Conservation (phyloP, 2,888 invertebrate species). For the Drosophila trichaetosa region DNA sequence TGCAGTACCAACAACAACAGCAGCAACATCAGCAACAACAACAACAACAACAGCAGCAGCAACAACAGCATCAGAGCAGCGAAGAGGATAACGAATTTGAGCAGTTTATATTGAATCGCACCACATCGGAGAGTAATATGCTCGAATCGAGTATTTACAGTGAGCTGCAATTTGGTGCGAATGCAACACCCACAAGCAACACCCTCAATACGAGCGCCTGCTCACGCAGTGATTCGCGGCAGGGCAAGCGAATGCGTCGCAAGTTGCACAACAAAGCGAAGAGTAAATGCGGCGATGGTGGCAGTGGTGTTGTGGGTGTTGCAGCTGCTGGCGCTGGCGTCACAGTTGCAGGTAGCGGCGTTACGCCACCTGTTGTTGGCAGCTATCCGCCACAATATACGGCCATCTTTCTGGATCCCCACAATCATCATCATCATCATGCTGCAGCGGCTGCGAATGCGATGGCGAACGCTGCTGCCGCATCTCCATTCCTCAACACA, state of each 20-base stretch:
- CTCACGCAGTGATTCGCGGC: slow-evolving; percentile 73
- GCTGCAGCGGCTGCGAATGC: slow-evolving; percentile 61
- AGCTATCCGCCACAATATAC: slow-evolving; percentile 83
- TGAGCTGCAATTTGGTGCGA: slow-evolving; percentile 72
- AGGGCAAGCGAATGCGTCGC: slow-evolving; percentile 79
- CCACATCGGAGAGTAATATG: slow-evolving; percentile 82
- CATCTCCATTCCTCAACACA: slow-evolving; percentile 66
- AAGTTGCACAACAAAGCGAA: slow-evolving; percentile 66
- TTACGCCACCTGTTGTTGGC: slow-evolving; percentile 66
- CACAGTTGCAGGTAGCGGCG: slow-evolving; percentile 19
- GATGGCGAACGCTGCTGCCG: slow-evolving; percentile 69
- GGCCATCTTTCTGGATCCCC: slow-evolving; percentile 81
- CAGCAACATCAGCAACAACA: slow-evolving; percentile 41
- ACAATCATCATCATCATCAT: slow-evolving; percentile 57
- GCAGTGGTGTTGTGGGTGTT: slow-evolving; percentile 22
- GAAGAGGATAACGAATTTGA: slow-evolving; percentile 74
- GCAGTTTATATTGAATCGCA: slow-evolving; percentile 79
- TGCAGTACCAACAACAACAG: slow-evolving; percentile 46
- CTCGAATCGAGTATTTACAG: slow-evolving; percentile 82
- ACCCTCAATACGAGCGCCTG: slow-evolving; percentile 74
- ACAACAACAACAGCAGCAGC: neutral
- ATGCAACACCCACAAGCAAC: slow-evolving; percentile 15
- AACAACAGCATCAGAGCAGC: slow-evolving; percentile 36
- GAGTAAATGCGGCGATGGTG: slow-evolving; percentile 47
- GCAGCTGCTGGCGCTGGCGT: slow-evolving; percentile 31